Base-by-base conservation (phyloP, 2,888 invertebrate genomes). In the Steinernema scapterisci region DNA sequence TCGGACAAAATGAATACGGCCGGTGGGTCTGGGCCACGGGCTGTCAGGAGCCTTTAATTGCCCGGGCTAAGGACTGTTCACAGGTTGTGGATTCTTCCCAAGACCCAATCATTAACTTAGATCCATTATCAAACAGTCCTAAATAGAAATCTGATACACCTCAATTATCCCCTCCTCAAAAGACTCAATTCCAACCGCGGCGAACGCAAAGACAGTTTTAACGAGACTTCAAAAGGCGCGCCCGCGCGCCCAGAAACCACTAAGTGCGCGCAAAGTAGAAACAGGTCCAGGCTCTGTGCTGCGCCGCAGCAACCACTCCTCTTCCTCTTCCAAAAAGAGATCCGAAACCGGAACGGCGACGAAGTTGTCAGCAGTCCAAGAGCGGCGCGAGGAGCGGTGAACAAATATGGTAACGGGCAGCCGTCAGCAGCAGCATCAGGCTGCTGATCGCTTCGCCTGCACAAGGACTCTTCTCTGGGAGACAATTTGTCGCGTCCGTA, bases 401-500 rank as follows among this genome's bases (percentile, higher is more conserved):
- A 54, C 23, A 54, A 54, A 54, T 54, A 54, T 54, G 54, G 54
- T 54, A 54, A 54, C 54, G 54, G 54, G 27, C 54, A 1, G 23
- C 11, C 6, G 19, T 13, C 23, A 11, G 45, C 45, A 11, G 45
- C 25, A 11, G 54, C 19, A n/a, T 23, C 23, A 21, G 13, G 54
- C 54, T 54, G 54, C 25, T 54, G n/a, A 21, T 54, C 11, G 11
- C 21, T 21, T 11, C 21, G 23, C n/a, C 54, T 23, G 25, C 6
- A 6, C 25, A 54, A 51, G 51, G 19, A 19, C 9, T 9, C 51
- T n/a, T n/a, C n/a, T n/a, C 9, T 16, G 45, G 19, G 54, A 54
- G 54, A 54, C 54, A 54, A 54, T 54, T 54, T 54, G 54, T 54
- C 25, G 23, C 23, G 54, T n/a, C n/a, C n/a, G n/a, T n/a, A n/a